Base-by-base conservation (phyloP, 2,888 invertebrate species). In the Camptogramma bilineatum region DNA sequence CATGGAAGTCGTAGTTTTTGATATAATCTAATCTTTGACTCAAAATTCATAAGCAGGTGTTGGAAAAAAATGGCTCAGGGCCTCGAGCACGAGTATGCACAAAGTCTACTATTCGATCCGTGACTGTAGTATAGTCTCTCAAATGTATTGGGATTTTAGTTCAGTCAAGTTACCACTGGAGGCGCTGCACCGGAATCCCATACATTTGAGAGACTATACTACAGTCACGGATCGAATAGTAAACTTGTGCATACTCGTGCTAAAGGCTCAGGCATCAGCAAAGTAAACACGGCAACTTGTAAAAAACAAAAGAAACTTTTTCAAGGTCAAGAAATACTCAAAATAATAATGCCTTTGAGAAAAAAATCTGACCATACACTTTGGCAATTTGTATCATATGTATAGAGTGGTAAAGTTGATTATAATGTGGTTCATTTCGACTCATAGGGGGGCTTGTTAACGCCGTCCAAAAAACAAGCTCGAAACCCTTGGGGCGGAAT, bases 401-500 rank as follows among this genome's bases (percentile, higher is more conserved):
- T 1, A 1, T 24, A 21, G 4, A 53, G n/a, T 8, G 18, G 13
- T 61, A 61, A 55, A 44, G 53, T 61, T 18, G 47, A 7, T 53
- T 62, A 53, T 69, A 39, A 60, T 44, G 56, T 71, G 66, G 57
- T 66, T 56, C 62, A 60, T 68, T 62, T 59, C 56, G 56, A 70
- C 78, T 80, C 74, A 78, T 76, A 78, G 70, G 78, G 60, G 74
- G 75, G 78, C 62, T 91, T 85, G 90, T 90, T 89, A 88, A 46
- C 59, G 83, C 85, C 87, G 86, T 87, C 86, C 84, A 85, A 90
- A 70, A 91, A 90, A 90, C 85, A 84, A 83, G 83, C 80, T 80
- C 77, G 75, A 80, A 79, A 81, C 88, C 91, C 91, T 89, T 77
- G 84, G 86, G 90, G 91, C 90, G 82, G 90, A 88, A 91, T 91